A percentile compares a stretch with the other conserved stretches of the same genome.
phyloP scores from a whole-genome alignment of 2,797 vertebrate genomes.

The Leptatherina wallacei region DNA sequence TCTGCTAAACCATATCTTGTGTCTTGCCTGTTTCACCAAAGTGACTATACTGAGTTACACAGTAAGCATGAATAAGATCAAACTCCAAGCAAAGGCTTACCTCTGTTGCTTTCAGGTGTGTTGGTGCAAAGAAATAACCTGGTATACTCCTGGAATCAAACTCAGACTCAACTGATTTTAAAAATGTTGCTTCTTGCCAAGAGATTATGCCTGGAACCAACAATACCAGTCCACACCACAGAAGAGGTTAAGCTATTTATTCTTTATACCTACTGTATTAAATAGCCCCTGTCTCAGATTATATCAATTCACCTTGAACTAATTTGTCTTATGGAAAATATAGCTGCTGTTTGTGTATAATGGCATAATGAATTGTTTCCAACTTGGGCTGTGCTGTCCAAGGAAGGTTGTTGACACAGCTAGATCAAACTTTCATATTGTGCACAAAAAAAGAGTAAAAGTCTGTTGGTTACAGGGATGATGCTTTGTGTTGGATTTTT shows the following conservation, averaged over 20 bases:
- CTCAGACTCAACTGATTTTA: no score
- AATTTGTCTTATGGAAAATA: neutral
- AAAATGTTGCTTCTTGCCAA: no score
- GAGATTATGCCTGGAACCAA: no score
- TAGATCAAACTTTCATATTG: neutral
- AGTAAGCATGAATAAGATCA: neutral
- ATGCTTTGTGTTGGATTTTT: neutral
- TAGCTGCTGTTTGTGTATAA: neutral
- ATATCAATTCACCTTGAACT: neutral
- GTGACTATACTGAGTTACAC: neutral
- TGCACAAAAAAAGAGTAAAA: neutral
- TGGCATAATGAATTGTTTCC: neutral
- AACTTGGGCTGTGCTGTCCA: neutral
- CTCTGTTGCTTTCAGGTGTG: no score
- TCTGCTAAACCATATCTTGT: neutral
- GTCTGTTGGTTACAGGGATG: neutral
- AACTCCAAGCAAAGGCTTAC: neutral
- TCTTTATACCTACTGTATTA: no score
- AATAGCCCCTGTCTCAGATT: no score
- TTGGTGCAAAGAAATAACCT: no score
- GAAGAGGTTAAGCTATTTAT: no score
- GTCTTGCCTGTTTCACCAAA: neutral
- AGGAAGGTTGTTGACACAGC: neutral
- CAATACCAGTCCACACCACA: no score
- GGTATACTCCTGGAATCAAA: no score